A percentile compares a stretch with the other conserved stretches of the same genome.
Conservation (phyloP, 2,797 vertebrate species). For the Phataginus tricuspis region DNA sequence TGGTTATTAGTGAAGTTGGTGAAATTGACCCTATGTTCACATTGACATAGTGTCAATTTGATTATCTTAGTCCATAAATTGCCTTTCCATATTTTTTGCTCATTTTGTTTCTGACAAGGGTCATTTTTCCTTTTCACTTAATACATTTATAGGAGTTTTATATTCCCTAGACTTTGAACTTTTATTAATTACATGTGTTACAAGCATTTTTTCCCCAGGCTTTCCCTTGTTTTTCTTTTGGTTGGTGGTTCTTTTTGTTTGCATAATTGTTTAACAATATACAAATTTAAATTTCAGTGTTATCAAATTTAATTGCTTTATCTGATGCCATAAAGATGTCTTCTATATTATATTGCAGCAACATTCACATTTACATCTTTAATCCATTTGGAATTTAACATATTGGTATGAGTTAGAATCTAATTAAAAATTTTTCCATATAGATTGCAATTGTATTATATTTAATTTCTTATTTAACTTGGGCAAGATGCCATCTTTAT, state of each 20-base stretch:
- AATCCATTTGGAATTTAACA: not conserved
- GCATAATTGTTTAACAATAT: not conserved
- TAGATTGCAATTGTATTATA: not conserved
- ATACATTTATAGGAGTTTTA: not conserved
- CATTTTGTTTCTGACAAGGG: not conserved
- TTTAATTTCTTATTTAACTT: slow-evolving; percentile 22
- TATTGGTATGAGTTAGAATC: not conserved
- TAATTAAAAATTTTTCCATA: not conserved
- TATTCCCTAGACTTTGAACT: not conserved
- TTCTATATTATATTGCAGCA: not conserved
- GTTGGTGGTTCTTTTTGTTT: not conserved
- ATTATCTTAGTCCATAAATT: not conserved
- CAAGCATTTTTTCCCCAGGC: not conserved
- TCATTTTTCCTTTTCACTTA: not conserved
- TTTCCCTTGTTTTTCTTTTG: not conserved
- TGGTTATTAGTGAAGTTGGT: not conserved
- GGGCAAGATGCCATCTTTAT: not conserved
- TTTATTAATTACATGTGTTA: not conserved
- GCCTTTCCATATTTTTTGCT: not conserved
- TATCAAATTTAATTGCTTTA: not conserved
- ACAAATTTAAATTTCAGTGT: not conserved
- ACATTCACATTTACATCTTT: not conserved
- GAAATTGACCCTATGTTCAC: not conserved
- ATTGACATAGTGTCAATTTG: not conserved
- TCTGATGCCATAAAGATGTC: not conserved